phyloP scores from a whole-genome alignment of 1,140 invertebrate genomes.

The Zaprionus nigranus region DNA sequence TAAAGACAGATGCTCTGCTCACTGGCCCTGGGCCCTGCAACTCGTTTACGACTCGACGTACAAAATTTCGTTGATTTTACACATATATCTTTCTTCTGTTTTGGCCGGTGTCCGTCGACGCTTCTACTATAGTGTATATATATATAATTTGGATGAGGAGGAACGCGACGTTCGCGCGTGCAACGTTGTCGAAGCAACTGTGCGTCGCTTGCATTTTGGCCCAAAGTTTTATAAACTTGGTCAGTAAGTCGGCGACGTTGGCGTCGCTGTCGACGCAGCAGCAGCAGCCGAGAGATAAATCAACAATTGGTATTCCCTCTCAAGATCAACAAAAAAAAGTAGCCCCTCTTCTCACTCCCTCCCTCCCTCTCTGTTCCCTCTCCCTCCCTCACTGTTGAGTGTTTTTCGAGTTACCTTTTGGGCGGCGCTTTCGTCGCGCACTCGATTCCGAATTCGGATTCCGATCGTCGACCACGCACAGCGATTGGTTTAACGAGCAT shows the following conservation, averaged over 20 bases:
- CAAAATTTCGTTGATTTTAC: constrained; percentile 37
- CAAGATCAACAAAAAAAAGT: constrained; percentile 74
- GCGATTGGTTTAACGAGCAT: constrained; percentile 28
- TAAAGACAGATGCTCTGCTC: constrained; percentile 28
- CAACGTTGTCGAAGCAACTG: constrained; percentile 77
- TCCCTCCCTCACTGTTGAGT: constrained; percentile 21
- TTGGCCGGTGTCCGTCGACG: constrained; percentile 23
- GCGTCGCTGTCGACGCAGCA: constrained; percentile 19
- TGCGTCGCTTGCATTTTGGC: constrained; percentile 79
- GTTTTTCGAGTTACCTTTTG: constrained; percentile 30
- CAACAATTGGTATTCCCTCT: constrained; percentile 72
- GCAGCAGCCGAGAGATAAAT: constrained; percentile 72
- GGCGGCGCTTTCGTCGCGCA: constrained; percentile 37
- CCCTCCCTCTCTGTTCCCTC: background rate
- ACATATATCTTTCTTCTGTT: constrained; percentile 26
- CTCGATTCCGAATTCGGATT: constrained; percentile 24
- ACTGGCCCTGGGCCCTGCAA: constrained; percentile 70
- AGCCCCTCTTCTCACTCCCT: constrained; percentile 15
- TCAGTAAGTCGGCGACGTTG: constrained; percentile 63
- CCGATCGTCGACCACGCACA: constrained; percentile 36
- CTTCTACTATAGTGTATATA: constrained; percentile 14
- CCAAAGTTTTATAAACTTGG: constrained; percentile 83
- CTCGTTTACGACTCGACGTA: constrained; percentile 51
- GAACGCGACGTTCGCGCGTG: constrained; percentile 65
- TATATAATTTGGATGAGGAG: constrained; percentile 43